Evolutionary conservation across 64 coral and sea anemone species (phyloP).

Genomic region (Dendronephthya gigantea): DNA sequence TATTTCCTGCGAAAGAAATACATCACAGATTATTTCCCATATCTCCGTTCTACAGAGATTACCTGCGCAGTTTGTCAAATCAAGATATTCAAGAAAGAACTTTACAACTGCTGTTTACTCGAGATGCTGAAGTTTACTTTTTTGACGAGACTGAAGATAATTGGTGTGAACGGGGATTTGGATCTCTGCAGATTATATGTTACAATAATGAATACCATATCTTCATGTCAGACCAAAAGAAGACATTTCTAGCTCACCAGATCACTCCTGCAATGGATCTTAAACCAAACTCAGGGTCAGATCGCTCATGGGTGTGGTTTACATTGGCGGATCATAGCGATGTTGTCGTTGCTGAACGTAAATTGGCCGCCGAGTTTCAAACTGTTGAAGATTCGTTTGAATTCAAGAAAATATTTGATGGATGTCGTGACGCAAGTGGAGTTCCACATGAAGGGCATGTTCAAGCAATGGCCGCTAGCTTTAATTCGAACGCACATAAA

Average conservation of each 20-base stretch:
- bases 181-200: background rate
- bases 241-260: constrained; percentile 71
- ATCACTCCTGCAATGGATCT: constrained; percentile 64
- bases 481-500: background rate
- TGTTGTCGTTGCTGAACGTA: constrained; percentile 40
- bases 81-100: background rate
- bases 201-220: background rate
- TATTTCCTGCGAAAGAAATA: background rate
- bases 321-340: constrained; percentile 76
- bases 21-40: background rate
- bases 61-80: background rate
- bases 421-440: background rate
- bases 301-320: constrained; percentile 71
- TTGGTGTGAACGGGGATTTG: background rate
- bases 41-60: too few species aligned
- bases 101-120: background rate
- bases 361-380: constrained; percentile 68
- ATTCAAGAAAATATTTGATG: constrained; percentile 64
- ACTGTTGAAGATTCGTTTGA: constrained; percentile 32
- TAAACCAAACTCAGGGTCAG: constrained; percentile 54
- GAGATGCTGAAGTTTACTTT: background rate
- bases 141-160: background rate
- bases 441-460: constrained; percentile 3
- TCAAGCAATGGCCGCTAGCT: constrained; percentile 1
- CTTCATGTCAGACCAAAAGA: background rate